A percentile compares a stretch with the other conserved stretches of the same genome.
Evolutionary conservation across 1,140 invertebrate species (phyloP).

Genomic region (Heterodera carotae): DNA sequence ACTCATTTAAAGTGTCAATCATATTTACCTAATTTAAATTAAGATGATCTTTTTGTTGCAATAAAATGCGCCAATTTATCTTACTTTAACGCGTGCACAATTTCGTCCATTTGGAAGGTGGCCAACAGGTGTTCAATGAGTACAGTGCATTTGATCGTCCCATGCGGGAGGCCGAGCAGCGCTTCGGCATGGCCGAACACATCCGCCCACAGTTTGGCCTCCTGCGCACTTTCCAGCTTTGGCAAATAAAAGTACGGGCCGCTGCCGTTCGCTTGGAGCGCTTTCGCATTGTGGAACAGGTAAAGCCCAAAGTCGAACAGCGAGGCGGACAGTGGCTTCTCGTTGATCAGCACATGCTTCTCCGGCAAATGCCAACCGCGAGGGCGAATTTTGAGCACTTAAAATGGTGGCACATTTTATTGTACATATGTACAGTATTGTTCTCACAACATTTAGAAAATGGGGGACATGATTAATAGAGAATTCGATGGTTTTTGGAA

Average conservation of each 20-base stretch:
- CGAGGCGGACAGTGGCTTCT: constrained; percentile 73
- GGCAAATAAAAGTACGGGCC: constrained; percentile 74
- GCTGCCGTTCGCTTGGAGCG: constrained; percentile 68
- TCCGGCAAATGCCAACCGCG: constrained; percentile 78
- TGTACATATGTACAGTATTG: too few species aligned
- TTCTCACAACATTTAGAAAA: too few species aligned
- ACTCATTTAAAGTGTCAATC: not conserved
- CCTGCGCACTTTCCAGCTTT: constrained; percentile 73
- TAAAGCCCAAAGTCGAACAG: constrained; percentile 75
- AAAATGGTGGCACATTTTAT: too few species aligned
- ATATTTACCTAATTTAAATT: not conserved
- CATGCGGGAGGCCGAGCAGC: constrained; percentile 68
- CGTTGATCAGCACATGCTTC: constrained; percentile 74
- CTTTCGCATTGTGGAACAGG: constrained; percentile 73
- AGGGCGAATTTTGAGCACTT: constrained; percentile 74
- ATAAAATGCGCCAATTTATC: too few species aligned
- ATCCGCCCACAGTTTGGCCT: constrained; percentile 75
- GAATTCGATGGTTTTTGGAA: too few species aligned
- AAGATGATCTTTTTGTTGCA: too few species aligned
- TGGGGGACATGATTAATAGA: too few species aligned
- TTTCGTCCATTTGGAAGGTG: constrained; percentile 72
- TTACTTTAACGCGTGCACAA: constrained; percentile 71
- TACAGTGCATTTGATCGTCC: constrained; percentile 74
- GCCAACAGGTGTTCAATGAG: constrained; percentile 76
- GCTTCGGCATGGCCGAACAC: constrained; percentile 75